Conservation (phyloP, 23 tunicate genomes). For the Halocynthia aurantium region DNA sequence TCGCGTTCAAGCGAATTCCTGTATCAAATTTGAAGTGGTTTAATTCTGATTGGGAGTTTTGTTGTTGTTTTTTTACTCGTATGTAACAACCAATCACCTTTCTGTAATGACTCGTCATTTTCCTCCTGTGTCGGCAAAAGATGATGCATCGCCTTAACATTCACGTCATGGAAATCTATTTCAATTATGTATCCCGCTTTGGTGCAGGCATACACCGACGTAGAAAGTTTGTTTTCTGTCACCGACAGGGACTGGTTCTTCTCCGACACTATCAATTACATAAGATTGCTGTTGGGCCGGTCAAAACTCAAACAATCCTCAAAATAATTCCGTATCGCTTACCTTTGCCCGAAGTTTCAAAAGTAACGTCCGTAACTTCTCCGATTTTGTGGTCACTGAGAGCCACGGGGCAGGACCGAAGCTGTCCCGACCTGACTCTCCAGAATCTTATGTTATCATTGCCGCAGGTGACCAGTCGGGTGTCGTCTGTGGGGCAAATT, state of each 20-base stretch:
- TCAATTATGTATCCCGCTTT: conserved; percentile 67
- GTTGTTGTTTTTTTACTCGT: background rate
- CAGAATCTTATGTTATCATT: conserved; percentile 86
- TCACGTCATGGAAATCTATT: conserved; percentile 42
- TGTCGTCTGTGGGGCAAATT: conserved; percentile 74
- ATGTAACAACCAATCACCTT: background rate
- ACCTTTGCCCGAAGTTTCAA: conserved; percentile 45
- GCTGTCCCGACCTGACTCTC: conserved; percentile 82
- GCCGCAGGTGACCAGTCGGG: conserved; percentile 81
- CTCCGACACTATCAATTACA: background rate
- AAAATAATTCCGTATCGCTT: background rate
- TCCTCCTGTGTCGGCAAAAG: conserved; percentile 7
- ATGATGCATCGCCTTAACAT: background rate
- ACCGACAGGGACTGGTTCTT: conserved; percentile 2
- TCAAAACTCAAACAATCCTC: too few species aligned
- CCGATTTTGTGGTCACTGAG: conserved; percentile 49
- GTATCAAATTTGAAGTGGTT: background rate
- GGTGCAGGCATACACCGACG: conserved; percentile 74
- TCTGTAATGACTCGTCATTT: background rate
- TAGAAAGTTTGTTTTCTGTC: too few species aligned
- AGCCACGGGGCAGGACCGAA: conserved; percentile 84
- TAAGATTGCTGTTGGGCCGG: too few species aligned
- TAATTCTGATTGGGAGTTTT: background rate
- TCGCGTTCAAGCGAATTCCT: conserved; percentile 42
- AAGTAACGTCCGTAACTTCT: conserved; percentile 73